phyloP scores from a whole-genome alignment of 2,888 invertebrate genomes.

The Rhaphigaster nebulosa region DNA sequence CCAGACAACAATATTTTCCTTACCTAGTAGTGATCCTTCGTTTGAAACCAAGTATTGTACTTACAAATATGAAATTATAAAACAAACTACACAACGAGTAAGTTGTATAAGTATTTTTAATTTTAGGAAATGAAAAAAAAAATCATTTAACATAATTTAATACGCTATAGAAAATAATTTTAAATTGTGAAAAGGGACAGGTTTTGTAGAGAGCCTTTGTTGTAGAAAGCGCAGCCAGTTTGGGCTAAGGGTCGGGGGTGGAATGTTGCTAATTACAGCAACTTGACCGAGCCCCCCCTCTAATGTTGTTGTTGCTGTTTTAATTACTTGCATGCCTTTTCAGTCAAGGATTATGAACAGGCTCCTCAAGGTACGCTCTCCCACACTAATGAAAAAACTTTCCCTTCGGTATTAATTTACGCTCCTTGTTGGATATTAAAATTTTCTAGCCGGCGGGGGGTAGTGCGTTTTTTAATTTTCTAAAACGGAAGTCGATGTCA shows the following conservation, averaged over 20 bases:
- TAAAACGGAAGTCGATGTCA: constrained; percentile 63
- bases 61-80: no score
- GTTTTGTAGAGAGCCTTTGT: constrained; percentile 17
- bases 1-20: no score
- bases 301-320: constrained; percentile 63
- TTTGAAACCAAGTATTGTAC: no score
- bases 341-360: constrained; percentile 62
- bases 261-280: constrained; percentile 61
- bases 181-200: constrained; percentile 6
- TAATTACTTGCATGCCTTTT: constrained; percentile 64
- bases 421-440: constrained; percentile 64
- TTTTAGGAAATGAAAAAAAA: no score
- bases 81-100: no score
- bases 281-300: constrained; percentile 60
- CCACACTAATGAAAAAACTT: constrained; percentile 64
- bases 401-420: constrained; percentile 63
- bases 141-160: not conserved
- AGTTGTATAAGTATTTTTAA: no score
- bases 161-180: not conserved
- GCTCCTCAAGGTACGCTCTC: constrained; percentile 36
- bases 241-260: constrained; percentile 5
- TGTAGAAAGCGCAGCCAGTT: not conserved
- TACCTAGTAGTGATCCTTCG: no score
- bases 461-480: constrained; percentile 62
- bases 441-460: constrained; percentile 61